Percentiles rank a stretch among this genome's conserved stretches.
Evolutionary conservation across 2,113 vertebrate species (phyloP).

Genomic region (Rostratula benghalensis): DNA sequence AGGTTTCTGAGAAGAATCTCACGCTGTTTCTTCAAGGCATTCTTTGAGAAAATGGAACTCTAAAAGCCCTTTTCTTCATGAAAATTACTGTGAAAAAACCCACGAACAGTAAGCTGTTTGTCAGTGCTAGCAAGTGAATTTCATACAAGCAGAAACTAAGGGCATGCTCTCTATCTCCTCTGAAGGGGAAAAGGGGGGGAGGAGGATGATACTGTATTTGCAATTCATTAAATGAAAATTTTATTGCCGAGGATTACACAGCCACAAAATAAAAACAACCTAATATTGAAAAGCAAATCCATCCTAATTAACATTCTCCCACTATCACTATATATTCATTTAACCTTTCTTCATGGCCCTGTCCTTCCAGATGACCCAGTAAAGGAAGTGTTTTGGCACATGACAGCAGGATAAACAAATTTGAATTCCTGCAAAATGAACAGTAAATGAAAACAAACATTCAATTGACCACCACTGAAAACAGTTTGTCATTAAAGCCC

Average conservation of each 20-base stretch:
- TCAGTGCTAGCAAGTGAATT: background rate
- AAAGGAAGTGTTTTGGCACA: background rate
- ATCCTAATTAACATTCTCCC: background rate
- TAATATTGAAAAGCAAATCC: background rate
- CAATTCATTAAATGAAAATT: background rate
- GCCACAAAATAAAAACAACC: background rate
- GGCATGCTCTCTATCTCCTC: background rate
- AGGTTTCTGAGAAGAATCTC: background rate
- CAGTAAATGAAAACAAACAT: background rate
- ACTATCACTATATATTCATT: background rate
- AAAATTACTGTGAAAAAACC: background rate
- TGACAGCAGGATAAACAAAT: background rate
- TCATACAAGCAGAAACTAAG: background rate
- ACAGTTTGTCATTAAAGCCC: background rate
- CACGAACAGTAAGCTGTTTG: background rate
- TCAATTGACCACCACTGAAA: background rate
- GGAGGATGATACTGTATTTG: background rate
- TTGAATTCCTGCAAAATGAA: background rate
- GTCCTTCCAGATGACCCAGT: background rate
- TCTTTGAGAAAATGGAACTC: background rate
- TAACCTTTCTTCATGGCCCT: background rate
- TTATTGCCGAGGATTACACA: background rate
- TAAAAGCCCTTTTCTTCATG: background rate
- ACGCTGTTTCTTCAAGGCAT: background rate
- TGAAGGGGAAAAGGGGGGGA: background rate